A percentile compares a stretch with the other conserved stretches of the same genome.
These are phyloP conservation scores for Helleia helle DNA, from an alignment of 2,888 invertebrate species.

Conservation along the genomic window DNA sequence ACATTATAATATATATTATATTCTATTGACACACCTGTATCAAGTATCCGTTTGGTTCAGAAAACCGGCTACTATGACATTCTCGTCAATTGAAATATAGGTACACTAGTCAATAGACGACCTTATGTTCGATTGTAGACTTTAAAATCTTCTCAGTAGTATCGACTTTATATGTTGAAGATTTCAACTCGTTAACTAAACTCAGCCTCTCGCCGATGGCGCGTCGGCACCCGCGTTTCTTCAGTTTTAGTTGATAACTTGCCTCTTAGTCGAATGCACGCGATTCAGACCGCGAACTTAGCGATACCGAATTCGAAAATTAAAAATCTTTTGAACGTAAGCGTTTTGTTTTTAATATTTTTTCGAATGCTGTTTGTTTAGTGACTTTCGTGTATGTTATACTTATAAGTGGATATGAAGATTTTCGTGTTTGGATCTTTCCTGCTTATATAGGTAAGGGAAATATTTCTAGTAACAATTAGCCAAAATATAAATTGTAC, in stretches of 20 bases:
- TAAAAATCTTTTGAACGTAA: conserved; percentile 9
- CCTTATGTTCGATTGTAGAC: background rate
- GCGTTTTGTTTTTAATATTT: conserved; percentile 22
- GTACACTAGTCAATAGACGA: background rate
- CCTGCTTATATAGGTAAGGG: background rate
- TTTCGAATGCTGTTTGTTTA: conserved; percentile 2
- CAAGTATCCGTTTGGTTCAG: conserved; percentile 24
- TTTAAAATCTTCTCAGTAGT: background rate
- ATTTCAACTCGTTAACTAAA: conserved; percentile 20
- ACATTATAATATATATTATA: too few species aligned
- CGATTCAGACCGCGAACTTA: conserved; percentile 10
- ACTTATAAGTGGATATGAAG: background rate
- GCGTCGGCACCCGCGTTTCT: conserved; percentile 19
- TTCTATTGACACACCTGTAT: conserved; percentile 21
- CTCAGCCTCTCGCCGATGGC: conserved; percentile 42
- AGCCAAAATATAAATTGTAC: too few species aligned
- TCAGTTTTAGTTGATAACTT: conserved; percentile 27
- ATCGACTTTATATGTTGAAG: background rate
- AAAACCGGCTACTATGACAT: conserved; percentile 25
- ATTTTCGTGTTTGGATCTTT: conserved; percentile 1
- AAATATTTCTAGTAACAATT: too few species aligned
- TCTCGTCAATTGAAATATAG: conserved; percentile 20
- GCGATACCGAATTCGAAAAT: background rate
- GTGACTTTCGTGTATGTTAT: conserved; percentile 2
- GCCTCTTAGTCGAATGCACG: conserved; percentile 45